phyloP scores from a whole-genome alignment of 1,140 invertebrate species.

The Apolygus lucorum region DNA sequence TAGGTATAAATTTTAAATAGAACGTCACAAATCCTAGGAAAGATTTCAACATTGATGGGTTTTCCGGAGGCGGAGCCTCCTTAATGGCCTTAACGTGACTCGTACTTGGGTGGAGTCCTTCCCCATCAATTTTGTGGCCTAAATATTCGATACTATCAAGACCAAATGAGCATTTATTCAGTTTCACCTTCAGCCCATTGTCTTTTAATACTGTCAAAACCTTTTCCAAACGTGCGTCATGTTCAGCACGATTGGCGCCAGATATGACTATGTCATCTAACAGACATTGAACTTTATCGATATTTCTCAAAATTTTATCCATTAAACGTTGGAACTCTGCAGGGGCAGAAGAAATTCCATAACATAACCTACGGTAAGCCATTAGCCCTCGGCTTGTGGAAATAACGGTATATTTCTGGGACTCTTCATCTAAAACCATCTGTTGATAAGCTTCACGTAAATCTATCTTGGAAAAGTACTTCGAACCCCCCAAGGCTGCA shows the following conservation, averaged over 20 bases:
- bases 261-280: constrained; percentile 12
- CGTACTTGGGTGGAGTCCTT: constrained; percentile 2
- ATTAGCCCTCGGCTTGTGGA: neutral
- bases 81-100: constrained; percentile 12
- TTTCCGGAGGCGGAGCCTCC: neutral
- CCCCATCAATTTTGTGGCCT: neutral
- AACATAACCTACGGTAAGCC: constrained; percentile 1
- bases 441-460: constrained; percentile 19
- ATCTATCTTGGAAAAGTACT: constrained; percentile 19
- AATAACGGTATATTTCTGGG: neutral
- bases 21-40: constrained; percentile 29
- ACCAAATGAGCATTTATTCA: constrained; percentile 14
- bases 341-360: neutral
- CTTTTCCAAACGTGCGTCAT: neutral
- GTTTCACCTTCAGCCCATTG: constrained; percentile 9
- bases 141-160: constrained; percentile 7
- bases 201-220: constrained; percentile 10
- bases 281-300: too few species aligned
- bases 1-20: constrained; percentile 29
- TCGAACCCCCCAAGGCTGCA: neutral
- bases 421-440: neutral
- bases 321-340: constrained; percentile 6
- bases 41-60: neutral
- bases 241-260: neutral
- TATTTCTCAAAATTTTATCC: constrained; percentile 4